Conservation (phyloP, 2,113 vertebrate species). For the Gnathonemus echidnorhynchus region DNA sequence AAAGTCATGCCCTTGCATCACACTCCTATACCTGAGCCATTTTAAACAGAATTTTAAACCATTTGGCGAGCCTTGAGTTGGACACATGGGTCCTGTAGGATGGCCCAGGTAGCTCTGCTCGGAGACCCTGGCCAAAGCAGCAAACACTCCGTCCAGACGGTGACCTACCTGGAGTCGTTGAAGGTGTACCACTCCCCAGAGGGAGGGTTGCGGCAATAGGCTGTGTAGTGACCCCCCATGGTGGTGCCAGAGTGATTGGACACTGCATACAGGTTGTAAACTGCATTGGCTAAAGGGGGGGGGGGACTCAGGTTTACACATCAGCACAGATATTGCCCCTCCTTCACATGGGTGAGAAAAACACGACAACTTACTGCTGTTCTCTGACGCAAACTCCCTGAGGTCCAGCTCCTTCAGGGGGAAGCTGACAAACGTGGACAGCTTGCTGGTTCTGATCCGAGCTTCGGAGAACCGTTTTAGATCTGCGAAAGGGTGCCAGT, state of each 20-base stretch:
- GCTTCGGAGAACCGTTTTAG: slow-evolving; percentile 95
- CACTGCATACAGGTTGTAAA: slow-evolving; percentile 94
- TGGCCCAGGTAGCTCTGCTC: background rate
- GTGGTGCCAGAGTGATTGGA: slow-evolving; percentile 99
- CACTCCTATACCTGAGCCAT: background rate
- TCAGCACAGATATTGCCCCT: background rate
- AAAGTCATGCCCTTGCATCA: background rate
- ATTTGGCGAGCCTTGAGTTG: background rate
- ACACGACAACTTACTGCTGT: slow-evolving; percentile 73
- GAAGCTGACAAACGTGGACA: slow-evolving; percentile 94
- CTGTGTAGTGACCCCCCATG: slow-evolving; percentile 96
- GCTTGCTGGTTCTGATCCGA: slow-evolving; percentile 87
- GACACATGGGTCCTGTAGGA: background rate
- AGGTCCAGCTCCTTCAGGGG: slow-evolving; percentile 91
- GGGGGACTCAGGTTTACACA: background rate
- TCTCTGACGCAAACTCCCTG: slow-evolving; percentile 87
- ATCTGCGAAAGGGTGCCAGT: slow-evolving; percentile 61
- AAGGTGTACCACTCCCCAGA: slow-evolving; percentile 91
- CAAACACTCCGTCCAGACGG: background rate
- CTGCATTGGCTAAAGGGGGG: slow-evolving; percentile 64
- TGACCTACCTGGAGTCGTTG: slow-evolving; percentile 86
- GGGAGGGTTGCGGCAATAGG: slow-evolving; percentile 84
- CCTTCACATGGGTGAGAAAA: background rate
- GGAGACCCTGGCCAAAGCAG: background rate
- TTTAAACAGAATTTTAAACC: background rate